Evolutionary conservation across 2,888 invertebrate genomes (phyloP).

Genomic region (Acanthosepion esculentum): DNA sequence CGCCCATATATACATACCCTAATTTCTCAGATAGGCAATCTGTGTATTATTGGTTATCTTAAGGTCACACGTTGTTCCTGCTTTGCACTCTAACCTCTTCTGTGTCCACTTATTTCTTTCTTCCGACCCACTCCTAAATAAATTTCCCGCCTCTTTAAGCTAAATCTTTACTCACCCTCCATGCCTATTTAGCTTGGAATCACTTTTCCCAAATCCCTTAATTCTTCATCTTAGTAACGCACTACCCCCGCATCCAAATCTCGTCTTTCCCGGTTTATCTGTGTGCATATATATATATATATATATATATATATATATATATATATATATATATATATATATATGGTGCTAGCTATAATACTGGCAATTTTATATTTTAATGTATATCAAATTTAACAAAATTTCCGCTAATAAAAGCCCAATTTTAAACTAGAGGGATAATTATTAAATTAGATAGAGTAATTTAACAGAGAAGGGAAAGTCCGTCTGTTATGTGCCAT

Average conservation of each 20-base stretch:
- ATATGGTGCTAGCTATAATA: too few relatives aligned
- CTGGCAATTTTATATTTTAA: too few relatives aligned
- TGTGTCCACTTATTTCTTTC: background rate
- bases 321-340: background rate
- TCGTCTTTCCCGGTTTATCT: background rate
- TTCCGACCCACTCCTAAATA: background rate
- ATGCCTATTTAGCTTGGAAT: background rate
- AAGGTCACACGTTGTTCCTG: constrained; percentile 13
- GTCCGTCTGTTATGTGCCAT: too few relatives aligned
- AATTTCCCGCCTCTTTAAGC: background rate
- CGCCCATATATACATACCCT: background rate
- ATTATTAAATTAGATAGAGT: too few relatives aligned
- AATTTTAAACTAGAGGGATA: too few relatives aligned
- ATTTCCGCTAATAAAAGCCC: too few relatives aligned
- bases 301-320: constrained; percentile 6
- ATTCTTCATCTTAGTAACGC: background rate
- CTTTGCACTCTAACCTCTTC: background rate
- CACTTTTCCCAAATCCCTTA: background rate
- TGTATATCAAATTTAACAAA: too few relatives aligned
- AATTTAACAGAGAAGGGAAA: too few relatives aligned
- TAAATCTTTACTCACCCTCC: background rate
- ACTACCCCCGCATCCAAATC: background rate
- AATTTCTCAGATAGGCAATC: background rate
- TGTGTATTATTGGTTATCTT: background rate
- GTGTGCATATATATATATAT: background rate